Evolutionary conservation across 2,888 invertebrate genomes (phyloP).

Genomic region (Tubiluchus corallicola): DNA sequence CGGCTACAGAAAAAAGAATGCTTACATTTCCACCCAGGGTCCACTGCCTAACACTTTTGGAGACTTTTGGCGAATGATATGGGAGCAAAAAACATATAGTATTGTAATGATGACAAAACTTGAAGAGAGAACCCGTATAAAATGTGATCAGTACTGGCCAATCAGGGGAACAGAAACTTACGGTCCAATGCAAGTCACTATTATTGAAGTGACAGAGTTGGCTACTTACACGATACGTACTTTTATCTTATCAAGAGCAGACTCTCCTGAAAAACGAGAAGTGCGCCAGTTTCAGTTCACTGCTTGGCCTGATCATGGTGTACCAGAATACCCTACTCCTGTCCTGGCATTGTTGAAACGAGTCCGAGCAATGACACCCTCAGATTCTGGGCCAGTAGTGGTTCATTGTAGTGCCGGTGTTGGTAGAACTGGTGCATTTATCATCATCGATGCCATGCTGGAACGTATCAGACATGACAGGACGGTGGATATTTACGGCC

Average conservation of each 20-base stretch:
- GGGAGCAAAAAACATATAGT: constrained; percentile 83
- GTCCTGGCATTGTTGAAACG: constrained; percentile 89
- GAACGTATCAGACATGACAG: constrained; percentile 92
- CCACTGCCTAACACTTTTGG: constrained; percentile 91
- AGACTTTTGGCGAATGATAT: constrained; percentile 99
- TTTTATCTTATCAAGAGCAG: constrained; percentile 59
- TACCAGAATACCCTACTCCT: constrained; percentile 96
- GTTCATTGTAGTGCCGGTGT: constrained; percentile 80
- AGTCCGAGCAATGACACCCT: constrained; percentile 71
- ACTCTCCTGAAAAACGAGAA: constrained; percentile 54
- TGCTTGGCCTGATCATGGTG: constrained; percentile 98
- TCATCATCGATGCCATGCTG: constrained; percentile 96
- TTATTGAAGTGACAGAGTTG: constrained; percentile 84
- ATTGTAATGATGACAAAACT: constrained; percentile 99
- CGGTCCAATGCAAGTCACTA: constrained; percentile 79
- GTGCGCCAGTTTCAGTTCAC: constrained; percentile 95
- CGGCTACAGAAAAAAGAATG: constrained; percentile 93
- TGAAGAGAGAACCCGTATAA: constrained; percentile 86
- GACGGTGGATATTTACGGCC: constrained; percentile 95
- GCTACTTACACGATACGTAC: constrained; percentile 96
- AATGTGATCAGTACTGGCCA: constrained; percentile 63
- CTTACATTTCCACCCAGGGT: constrained; percentile 92
- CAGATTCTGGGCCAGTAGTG: constrained; percentile 79
- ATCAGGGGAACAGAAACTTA: constrained; percentile 81
- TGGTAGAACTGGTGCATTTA: constrained; percentile 86